Base-by-base conservation (phyloP, 2,888 invertebrate genomes). In the Himalopsyche kuldschensis region DNA sequence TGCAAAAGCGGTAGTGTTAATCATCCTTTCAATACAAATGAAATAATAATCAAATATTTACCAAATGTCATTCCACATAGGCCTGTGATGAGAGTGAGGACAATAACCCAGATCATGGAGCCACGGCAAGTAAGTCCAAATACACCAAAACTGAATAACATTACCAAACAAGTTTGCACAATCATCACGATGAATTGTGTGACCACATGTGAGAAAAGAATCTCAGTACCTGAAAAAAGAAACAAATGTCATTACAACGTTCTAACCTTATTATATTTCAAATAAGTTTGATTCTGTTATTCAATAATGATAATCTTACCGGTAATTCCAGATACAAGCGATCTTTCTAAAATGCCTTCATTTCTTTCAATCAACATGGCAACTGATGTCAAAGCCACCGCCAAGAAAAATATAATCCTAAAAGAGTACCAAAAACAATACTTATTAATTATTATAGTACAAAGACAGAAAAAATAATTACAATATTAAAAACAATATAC, bases 121-220 rank as follows among this genome's bases (percentile, higher is more conserved):
- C 98, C 98, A 87, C 96, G 95, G 89, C 97, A 96, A 89, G 98
- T 96, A 79, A 98, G 97, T 0, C 96, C 95, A 87, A 98, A 97
- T 4, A 97, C 97, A 5, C 96, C 92, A 87, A 98, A 95, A 95
- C 98, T 97, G 92, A 98, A 97, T 87, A 97, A 92, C 4, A 98
- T 93, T 84, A 98, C 97, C 47, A 98, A 91, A 0, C 96, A 94
- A 0, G 98, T 98, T 92, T 98, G 98, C 0, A 98, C 97, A 87
- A 96, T 95, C 96, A 98, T 97, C 24, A 98, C 97, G 85, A 98
- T 95, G 90, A 98, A 97, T 92, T 98, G 98, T 0, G 98, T 98
- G 79, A 97, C 93, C 81, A 98, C 97, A 91, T 98, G 98, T 0
- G 97, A 97, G 90, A 98, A 95, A 87, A 98, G 94, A 88, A 98